phyloP scores from a whole-genome alignment of 2,797 vertebrate genomes.

The Ptychobarbus kaznakovi region DNA sequence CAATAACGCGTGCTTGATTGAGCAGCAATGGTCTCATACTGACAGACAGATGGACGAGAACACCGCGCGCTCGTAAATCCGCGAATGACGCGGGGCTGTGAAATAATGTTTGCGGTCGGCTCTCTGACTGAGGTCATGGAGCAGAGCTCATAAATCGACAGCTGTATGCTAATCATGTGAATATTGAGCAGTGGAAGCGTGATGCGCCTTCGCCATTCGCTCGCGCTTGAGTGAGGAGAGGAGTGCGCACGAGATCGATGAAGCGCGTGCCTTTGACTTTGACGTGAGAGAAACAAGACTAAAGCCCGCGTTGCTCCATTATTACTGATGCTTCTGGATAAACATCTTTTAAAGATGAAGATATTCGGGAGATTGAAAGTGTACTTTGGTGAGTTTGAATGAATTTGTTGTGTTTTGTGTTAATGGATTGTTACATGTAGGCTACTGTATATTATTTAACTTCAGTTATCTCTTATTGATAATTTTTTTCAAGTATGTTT shows the following conservation, averaged over 20 bases:
- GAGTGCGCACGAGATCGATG: neutral
- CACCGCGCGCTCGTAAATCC: conserved; percentile 64
- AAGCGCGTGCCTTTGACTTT: conserved; percentile 26
- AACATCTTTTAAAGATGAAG: conserved; percentile 78
- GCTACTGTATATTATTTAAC: neutral
- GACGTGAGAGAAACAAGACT: neutral
- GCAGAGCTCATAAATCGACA: conserved; percentile 68
- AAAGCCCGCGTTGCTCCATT: neutral
- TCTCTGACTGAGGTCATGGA: conserved; percentile 47
- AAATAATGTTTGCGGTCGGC: conserved; percentile 64
- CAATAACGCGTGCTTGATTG: conserved; percentile 79
- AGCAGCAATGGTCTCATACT: conserved; percentile 69
- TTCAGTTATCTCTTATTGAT: neutral
- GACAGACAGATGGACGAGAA: conserved; percentile 77
- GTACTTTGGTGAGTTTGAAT: conserved; percentile 79
- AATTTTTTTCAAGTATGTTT: neutral
- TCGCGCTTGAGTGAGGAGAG: conserved; percentile 31
- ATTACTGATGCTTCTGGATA: conserved; percentile 70
- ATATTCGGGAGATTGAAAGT: conserved; percentile 81
- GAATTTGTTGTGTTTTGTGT: neutral
- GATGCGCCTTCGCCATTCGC: conserved; percentile 6
- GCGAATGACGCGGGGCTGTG: conserved; percentile 40
- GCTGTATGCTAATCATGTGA: conserved; percentile 86
- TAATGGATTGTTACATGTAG: neutral
- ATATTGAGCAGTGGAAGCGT: conserved; percentile 59